phyloP scores from a whole-genome alignment of 1,140 invertebrate genomes.

The Achroia grisella region DNA sequence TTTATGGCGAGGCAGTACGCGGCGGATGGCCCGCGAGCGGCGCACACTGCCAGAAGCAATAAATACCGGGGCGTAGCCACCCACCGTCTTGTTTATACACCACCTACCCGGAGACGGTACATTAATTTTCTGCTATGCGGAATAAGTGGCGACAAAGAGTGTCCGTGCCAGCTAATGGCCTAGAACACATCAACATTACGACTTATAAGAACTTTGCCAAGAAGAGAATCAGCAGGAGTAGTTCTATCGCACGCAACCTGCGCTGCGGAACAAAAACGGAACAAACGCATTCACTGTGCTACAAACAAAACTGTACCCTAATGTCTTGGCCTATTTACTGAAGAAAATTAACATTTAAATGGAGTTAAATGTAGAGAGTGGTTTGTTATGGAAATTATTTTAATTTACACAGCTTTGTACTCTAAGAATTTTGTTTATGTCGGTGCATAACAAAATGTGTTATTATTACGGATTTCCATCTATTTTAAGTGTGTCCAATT shows the following conservation, averaged over 20 bases:
- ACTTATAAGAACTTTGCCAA: constrained; percentile 29
- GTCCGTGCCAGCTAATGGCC: constrained; percentile 38
- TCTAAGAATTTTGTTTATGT: constrained; percentile 4
- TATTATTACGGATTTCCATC: no score
- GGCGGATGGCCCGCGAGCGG: constrained; percentile 6
- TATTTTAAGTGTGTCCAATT: no score
- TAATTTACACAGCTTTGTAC: constrained; percentile 9
- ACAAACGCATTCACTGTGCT: no score
- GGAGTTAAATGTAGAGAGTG: constrained; percentile 18
- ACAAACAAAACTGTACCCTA: constrained; percentile 7
- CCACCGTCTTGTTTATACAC: constrained; percentile 50
- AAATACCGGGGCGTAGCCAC: constrained; percentile 36
- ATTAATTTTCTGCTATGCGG: constrained; percentile 41
- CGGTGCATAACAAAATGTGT: background rate
- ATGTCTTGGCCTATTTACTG: constrained; percentile 8
- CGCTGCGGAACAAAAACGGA: no score
- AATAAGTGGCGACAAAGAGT: constrained; percentile 42
- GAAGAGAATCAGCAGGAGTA: constrained; percentile 1
- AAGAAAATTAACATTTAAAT: constrained; percentile 23
- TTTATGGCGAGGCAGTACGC: constrained; percentile 21
- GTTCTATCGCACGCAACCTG: no score
- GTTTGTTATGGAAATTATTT: constrained; percentile 17
- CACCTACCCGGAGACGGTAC: constrained; percentile 30
- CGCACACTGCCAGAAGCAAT: constrained; percentile 34
- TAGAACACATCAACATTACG: constrained; percentile 36